phyloP scores from a whole-genome alignment of 1,140 invertebrate genomes.

The Bombus waltoni region DNA sequence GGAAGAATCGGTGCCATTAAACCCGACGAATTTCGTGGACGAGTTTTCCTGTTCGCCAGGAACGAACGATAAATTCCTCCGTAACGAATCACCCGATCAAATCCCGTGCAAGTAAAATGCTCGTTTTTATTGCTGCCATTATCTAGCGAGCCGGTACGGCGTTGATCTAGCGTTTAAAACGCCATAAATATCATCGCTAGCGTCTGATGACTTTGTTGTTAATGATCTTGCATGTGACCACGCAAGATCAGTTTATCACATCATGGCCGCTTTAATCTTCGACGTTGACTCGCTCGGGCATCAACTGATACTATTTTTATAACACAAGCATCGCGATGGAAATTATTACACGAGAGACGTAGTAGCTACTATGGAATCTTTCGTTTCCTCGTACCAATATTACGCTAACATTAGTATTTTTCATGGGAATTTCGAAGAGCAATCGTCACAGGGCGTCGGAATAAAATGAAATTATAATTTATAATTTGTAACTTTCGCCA shows the following conservation, averaged over 20 bases:
- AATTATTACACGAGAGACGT: not conserved
- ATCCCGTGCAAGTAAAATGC: conserved; percentile 31
- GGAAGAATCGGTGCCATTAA: conserved; percentile 1
- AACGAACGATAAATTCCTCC: conserved; percentile 31
- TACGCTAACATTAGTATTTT: not conserved
- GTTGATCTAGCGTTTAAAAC: conserved; percentile 33
- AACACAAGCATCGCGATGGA: not conserved
- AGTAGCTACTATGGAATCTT: not conserved
- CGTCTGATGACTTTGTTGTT: conserved; percentile 31
- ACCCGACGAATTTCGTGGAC: conserved; percentile 18
- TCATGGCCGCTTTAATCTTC: conserved; percentile 39
- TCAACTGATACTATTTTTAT: not conserved
- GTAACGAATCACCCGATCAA: conserved; percentile 26
- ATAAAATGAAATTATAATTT: no score
- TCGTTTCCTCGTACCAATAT: not conserved
- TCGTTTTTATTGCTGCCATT: conserved; percentile 29
- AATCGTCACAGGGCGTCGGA: no score
- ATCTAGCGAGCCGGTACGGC: no score
- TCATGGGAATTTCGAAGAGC: not conserved
- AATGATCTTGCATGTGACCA: conserved; percentile 34
- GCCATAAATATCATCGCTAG: conserved; percentile 25
- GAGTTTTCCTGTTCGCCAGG: not conserved
- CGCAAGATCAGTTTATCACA: conserved; percentile 3
- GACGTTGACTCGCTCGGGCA: not conserved
- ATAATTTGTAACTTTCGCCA: no score